These are phyloP conservation scores for Poeciliopsis presidionis DNA, from an alignment of 2,797 vertebrate species.

Conservation along the genomic window DNA sequence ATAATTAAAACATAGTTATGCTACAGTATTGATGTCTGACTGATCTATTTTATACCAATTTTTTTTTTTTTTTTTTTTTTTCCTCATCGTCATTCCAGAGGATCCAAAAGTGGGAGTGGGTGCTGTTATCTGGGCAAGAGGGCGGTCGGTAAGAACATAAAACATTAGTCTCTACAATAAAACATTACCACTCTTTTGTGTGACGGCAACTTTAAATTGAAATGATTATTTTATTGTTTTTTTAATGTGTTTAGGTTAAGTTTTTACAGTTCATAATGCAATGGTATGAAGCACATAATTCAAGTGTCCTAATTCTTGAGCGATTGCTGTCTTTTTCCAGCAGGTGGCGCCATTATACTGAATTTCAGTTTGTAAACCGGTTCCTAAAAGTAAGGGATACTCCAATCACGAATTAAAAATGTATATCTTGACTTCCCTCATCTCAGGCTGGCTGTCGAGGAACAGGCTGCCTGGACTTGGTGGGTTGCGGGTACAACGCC, in stretches of 20 bases:
- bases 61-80: not conserved
- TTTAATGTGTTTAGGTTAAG: not conserved
- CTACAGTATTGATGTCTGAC: not conserved
- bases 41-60: too few species aligned
- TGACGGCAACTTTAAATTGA: not conserved
- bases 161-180: not conserved
- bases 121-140: conserved; percentile 93
- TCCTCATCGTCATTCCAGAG: conserved; percentile 81
- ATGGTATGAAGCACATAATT: not conserved
- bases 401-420: not conserved
- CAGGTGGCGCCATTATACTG: not conserved
- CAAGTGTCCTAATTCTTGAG: not conserved
- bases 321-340: not conserved
- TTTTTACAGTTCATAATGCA: not conserved
- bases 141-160: conserved; percentile 83
- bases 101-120: conserved; percentile 97
- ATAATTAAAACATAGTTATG: not conserved
- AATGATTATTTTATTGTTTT: not conserved
- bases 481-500: conserved; percentile 95
- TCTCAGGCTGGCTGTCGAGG: conserved; percentile 85
- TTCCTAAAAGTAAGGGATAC: not conserved
- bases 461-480: conserved; percentile 85
- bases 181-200: not conserved
- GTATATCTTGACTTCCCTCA: not conserved
- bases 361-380: not conserved